These are phyloP conservation scores for Bufotes viridis DNA, from an alignment of 2,797 vertebrate genomes.

Conservation along the genomic window DNA sequence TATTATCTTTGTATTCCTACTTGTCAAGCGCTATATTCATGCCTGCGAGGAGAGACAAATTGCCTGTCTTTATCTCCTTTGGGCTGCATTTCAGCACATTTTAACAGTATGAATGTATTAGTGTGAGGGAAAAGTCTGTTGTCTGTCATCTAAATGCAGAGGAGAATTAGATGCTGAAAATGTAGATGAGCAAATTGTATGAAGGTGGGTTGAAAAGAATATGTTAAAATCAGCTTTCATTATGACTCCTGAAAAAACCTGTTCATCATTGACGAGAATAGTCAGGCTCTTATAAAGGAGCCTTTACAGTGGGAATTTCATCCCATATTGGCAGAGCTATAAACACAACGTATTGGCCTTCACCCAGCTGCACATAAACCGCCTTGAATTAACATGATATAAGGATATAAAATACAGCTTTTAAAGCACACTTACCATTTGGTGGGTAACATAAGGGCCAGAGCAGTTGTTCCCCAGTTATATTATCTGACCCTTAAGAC, in stretches of 20 bases:
- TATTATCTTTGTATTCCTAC: slow-evolving; percentile 22
- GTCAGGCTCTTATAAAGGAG: slow-evolving; percentile 8
- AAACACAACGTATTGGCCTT: slow-evolving; percentile 27
- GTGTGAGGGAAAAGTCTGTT: slow-evolving; percentile 19
- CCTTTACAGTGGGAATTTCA: slow-evolving; percentile 26
- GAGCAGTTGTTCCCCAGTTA: slow-evolving; percentile 2
- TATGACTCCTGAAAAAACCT: slow-evolving; percentile 37
- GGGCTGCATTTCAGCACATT: slow-evolving; percentile 33
- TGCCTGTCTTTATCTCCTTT: slow-evolving; percentile 44
- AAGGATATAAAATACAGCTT: slow-evolving; percentile 1
- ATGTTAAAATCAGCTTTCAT: slow-evolving; percentile 54
- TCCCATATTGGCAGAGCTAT: slow-evolving; percentile 44
- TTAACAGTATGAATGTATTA: slow-evolving; percentile 37
- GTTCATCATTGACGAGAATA: slow-evolving; percentile 30
- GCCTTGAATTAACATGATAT: slow-evolving; percentile 22
- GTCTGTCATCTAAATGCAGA: slow-evolving; percentile 46
- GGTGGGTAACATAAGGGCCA: neutral
- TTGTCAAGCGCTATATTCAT: slow-evolving; percentile 1
- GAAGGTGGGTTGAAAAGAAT: slow-evolving; percentile 54
- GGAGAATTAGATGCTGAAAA: slow-evolving; percentile 41
- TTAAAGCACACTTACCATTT: slow-evolving; percentile 22
- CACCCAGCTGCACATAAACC: slow-evolving; percentile 4
- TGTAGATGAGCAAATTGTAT: slow-evolving; percentile 47
- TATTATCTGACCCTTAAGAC: neutral
- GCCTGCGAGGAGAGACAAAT: slow-evolving; percentile 32